Percentiles rank a stretch among this genome's conserved stretches.
Conservation (phyloP, 1,140 invertebrate genomes). For the Rhyacophila brunnea region DNA sequence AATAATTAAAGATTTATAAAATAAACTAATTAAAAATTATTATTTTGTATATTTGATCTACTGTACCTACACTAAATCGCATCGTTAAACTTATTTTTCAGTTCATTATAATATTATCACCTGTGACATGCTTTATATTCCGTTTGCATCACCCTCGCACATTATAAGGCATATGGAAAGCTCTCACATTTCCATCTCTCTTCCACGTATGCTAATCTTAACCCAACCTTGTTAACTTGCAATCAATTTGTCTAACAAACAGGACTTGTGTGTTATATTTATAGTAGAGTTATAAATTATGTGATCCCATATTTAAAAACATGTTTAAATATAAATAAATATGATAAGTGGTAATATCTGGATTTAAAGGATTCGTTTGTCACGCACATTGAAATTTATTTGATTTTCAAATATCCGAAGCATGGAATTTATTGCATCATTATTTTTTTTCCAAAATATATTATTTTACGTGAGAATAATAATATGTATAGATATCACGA, state of each 20-base stretch:
- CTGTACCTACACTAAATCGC: conserved; percentile 11
- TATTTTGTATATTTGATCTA: no score
- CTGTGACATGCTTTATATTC: conserved; percentile 21
- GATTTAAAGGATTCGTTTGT: no score
- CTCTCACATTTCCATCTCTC: background rate
- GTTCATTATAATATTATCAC: conserved; percentile 28
- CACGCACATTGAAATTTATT: no score
- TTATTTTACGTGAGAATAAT: no score
- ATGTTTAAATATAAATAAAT: conserved; percentile 3
- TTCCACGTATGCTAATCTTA: conserved; percentile 21
- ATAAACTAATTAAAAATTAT: no score
- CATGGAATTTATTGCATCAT: no score
- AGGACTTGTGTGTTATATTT: conserved; percentile 25
- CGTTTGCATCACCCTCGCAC: conserved; percentile 3
- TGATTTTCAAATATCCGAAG: no score
- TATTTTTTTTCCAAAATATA: no score
- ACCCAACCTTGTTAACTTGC: conserved; percentile 30
- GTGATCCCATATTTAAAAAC: conserved; percentile 3
- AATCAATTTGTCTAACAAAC: conserved; percentile 31
- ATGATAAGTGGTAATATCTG: conserved; percentile 4
- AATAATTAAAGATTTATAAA: no score
- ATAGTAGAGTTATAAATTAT: background rate
- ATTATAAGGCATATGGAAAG: background rate
- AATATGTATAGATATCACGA: no score
- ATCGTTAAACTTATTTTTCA: conserved; percentile 32